Conservation (phyloP, 2,888 invertebrate species). For the Leptopilina drosophilae region DNA sequence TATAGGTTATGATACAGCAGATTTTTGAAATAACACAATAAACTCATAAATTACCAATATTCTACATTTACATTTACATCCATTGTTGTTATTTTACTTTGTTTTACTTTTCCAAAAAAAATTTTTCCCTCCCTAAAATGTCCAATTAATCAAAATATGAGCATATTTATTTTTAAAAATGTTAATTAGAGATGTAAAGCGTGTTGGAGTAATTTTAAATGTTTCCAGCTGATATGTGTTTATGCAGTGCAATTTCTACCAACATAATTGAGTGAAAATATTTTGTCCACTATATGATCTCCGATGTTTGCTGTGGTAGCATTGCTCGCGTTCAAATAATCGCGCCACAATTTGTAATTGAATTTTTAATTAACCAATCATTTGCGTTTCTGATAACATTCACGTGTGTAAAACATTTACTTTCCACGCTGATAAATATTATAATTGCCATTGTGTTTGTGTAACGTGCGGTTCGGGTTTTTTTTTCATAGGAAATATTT, state of each 20-base stretch:
- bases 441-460: background rate
- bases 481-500: background rate
- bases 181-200: background rate
- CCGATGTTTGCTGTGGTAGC: background rate
- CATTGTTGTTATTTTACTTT: constrained; percentile 38
- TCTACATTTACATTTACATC: constrained; percentile 80
- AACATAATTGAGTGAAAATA: background rate
- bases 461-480: background rate
- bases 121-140: background rate
- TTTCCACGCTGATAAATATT: background rate
- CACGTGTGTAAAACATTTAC: background rate
- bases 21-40: background rate
- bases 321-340: background rate
- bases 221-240: background rate
- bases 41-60: constrained; percentile 79
- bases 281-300: no score
- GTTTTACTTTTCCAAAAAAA: background rate
- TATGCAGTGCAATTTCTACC: background rate
- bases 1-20: background rate
- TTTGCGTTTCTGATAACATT: constrained; percentile 15
- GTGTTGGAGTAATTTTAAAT: background rate
- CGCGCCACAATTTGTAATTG: background rate
- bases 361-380: constrained; percentile 28
- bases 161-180: background rate
- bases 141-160: background rate